Evolutionary conservation across 2,797 vertebrate species (phyloP), one percentile per base, ranked within the genome.

Genomic region (Sebastes reedi): DNA sequence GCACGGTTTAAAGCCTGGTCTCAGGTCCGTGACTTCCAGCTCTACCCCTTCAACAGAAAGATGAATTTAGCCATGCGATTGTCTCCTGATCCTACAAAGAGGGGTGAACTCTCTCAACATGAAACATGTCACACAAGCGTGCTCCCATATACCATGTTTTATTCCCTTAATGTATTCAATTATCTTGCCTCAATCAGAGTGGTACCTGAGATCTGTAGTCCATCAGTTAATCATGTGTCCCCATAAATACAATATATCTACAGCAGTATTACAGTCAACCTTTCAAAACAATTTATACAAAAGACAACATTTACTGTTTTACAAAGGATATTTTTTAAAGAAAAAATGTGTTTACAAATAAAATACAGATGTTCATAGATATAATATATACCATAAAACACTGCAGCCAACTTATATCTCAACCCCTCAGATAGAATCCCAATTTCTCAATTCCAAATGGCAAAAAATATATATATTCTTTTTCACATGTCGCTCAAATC

Each of bases 21-120:
- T 29, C 42, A 67, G n/a, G 46, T 77, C 62, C 36, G 1, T 46
- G 75, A 80, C 72, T 76, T 82, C 67, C 60, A 39, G 2, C 82
- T 78, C 50, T 59, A 27, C 25, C 68, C 66, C 67, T 61, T 81
- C 67, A 62, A 58, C 69, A 81, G 62, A 81, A 58, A 79, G 81
- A 89, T 83, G 62, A 85, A 84, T 87, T 87, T 83, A 87, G 56
- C 83, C 80, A 34, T 32, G 65, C 54, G 64, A 59, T 71, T 34
- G 56, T 42, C 24, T 67, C 58, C 75, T 87, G 71, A 89, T 65
- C 87, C 77, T 75, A 32, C 77, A 82, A 81, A 75, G 12, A 64
- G 6, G 14, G 29, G 50, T 25, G 24, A 66, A 62, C 29, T 67
- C 3, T 68, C 55, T 61, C 3, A 32, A 7, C 32, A 11, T 71